phyloP scores from a whole-genome alignment of 2,113 vertebrate genomes.

The Petrocephalus zakoni region DNA sequence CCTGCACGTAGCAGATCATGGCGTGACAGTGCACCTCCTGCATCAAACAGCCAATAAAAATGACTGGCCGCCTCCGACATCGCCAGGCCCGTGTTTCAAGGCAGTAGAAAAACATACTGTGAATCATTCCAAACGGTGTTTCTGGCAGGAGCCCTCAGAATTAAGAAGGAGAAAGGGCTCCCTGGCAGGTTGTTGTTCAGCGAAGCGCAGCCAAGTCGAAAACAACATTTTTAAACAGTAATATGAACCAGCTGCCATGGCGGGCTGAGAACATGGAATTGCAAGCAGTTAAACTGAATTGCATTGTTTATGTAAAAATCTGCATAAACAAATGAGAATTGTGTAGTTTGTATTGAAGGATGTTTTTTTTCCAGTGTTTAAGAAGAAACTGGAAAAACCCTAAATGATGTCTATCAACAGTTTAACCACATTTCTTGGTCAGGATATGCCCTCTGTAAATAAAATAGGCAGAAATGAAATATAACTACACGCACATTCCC shows the following conservation, averaged over 20 bases:
- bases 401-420: background rate
- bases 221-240: background rate
- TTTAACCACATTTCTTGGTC: background rate
- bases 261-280: background rate
- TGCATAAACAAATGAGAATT: background rate
- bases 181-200: conserved; percentile 15
- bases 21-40: conserved; percentile 47
- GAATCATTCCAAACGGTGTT: conserved; percentile 48
- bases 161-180: conserved; percentile 28
- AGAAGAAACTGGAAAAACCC: background rate
- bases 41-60: conserved; percentile 35
- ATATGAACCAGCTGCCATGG: background rate
- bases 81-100: conserved; percentile 46
- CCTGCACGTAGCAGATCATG: conserved; percentile 57
- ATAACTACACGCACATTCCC: background rate
- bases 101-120: conserved; percentile 33
- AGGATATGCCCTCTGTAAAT: background rate
- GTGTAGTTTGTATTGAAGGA: background rate
- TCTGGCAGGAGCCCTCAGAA: conserved; percentile 39
- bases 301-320: background rate
- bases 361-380: background rate
- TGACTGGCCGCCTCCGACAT: conserved; percentile 40
- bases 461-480: background rate
- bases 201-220: background rate
- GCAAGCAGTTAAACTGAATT: background rate